A percentile compares a stretch with the other conserved stretches of the same genome.
These are phyloP conservation scores for Macrotis lagotis DNA, from an alignment of 2,113 vertebrate genomes.

Conservation along the genomic window DNA sequence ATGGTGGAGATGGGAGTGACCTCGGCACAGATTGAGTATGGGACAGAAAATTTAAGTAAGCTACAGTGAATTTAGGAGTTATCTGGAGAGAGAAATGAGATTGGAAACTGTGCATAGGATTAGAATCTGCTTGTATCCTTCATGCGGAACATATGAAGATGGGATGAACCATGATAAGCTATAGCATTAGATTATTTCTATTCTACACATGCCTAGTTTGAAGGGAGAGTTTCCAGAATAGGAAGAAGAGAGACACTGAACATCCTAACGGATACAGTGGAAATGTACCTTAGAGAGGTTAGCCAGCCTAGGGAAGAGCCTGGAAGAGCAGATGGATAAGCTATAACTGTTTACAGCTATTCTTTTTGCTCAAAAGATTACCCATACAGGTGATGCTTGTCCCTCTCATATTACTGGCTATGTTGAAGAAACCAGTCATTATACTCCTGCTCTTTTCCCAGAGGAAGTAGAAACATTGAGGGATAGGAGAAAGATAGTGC, in stretches of 20 bases:
- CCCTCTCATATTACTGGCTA: not conserved
- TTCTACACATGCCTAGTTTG: too few relatives aligned
- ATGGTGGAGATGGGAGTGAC: not conserved
- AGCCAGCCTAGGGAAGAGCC: not conserved
- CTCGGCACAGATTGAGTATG: not conserved
- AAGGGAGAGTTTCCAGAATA: too few relatives aligned
- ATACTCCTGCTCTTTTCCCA: not conserved
- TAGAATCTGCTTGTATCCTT: too few relatives aligned
- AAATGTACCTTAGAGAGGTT: not conserved
- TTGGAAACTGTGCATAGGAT: too few relatives aligned
- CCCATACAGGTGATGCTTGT: not conserved
- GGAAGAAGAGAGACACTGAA: too few relatives aligned
- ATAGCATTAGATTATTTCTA: too few relatives aligned
- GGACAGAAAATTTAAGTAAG: not conserved
- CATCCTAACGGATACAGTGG: too few relatives aligned
- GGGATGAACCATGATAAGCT: too few relatives aligned
- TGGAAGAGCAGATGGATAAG: not conserved
- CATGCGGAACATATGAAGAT: too few relatives aligned
- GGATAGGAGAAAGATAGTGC: not conserved
- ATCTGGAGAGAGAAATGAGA: too few relatives aligned
- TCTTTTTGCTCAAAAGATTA: not conserved
- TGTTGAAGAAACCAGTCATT: not conserved
- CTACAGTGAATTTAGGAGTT: too few relatives aligned
- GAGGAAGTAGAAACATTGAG: not conserved
- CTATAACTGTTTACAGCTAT: not conserved